Base-by-base conservation (phyloP, 2,888 invertebrate species). In the Sinotaia quadrata region DNA sequence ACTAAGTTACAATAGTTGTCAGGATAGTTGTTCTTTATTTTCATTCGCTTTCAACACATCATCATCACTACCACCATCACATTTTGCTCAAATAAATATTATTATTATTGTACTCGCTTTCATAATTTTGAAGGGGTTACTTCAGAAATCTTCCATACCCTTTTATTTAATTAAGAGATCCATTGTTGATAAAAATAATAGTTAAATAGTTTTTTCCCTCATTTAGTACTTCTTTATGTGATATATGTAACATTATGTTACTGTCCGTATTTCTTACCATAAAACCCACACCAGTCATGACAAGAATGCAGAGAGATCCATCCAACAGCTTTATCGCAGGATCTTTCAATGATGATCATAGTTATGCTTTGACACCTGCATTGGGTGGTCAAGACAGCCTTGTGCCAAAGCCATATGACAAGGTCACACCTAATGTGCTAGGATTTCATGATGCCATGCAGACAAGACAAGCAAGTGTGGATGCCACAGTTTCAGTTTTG, bases 321-420 rank as follows among this genome's bases (percentile, higher is more conserved):
- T 44, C 60, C 21, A 57, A 47, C 31, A 37, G 58, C 4, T 61
- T 58, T 18, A 44, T 66, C 4, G n/a, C 60, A 21, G 65, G 60
- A 4, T 63, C 62, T 33, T 69, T 63, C 67, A 31, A 34, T n/a
- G 69, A 67, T 36, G 56, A 67, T 15, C 59, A 59, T 18, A 69
- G 69, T 21, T 67, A 63, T 34, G 68, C 58, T 7, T 54, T 71
- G 34, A 56, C 10, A 31, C 57, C 51, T 52, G 29, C 57, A n/a
- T 31, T 49, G 8, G 71, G 31, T n/a, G 57, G 58, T 34, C 31
- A 51, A 2, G 52, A 34, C 2, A 59, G 57, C 33, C n/a, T n/a
- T n/a, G n/a, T n/a, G n/a, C 18, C 31, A 47, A 21, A 18, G 12
- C 15, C 37, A 0, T 37, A 34, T 58, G 58, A 27, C 24, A 34